A percentile compares a stretch with the other conserved stretches of the same genome.
Conservation (phyloP, 2,888 invertebrate species). For the Cordylochernes scorpioides region DNA sequence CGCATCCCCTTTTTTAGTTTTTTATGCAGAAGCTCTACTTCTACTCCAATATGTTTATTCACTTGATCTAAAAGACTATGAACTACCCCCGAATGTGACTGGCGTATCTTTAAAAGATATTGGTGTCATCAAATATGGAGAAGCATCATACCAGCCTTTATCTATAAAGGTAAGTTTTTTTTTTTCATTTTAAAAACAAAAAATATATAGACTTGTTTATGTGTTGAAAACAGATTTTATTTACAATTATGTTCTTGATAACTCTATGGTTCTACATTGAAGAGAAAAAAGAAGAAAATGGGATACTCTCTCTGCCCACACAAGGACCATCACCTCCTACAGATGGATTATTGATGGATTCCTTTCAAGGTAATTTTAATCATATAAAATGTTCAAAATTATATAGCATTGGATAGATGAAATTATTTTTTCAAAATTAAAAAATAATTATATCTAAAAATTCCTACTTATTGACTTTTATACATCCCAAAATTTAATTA, state of each 20-base stretch:
- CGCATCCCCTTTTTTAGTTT: neutral
- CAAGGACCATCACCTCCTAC: too few species aligned
- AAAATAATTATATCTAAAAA: too few species aligned
- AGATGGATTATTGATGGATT: too few species aligned
- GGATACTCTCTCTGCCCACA: too few species aligned
- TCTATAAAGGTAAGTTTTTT: constrained; percentile 1
- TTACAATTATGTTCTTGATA: constrained; percentile 81
- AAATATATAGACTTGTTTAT: constrained; percentile 8
- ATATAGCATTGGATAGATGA: too few species aligned
- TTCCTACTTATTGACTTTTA: too few species aligned
- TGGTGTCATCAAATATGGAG: neutral
- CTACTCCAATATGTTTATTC: neutral
- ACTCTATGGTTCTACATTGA: constrained; percentile 67
- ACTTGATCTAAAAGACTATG: neutral
- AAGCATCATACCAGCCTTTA: neutral
- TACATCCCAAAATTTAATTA: too few species aligned
- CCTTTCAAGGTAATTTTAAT: too few species aligned
- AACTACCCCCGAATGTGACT: neutral
- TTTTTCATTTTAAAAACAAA: too few species aligned
- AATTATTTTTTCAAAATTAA: too few species aligned
- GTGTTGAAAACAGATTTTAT: constrained; percentile 33
- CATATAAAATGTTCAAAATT: too few species aligned
- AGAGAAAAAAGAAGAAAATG: constrained; percentile 41
- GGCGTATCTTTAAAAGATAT: neutral
- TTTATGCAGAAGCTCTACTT: neutral